Percentiles rank a stretch among this genome's conserved stretches.
Conservation (phyloP, 2,888 invertebrate species). For the Ptilodon capucinus region DNA sequence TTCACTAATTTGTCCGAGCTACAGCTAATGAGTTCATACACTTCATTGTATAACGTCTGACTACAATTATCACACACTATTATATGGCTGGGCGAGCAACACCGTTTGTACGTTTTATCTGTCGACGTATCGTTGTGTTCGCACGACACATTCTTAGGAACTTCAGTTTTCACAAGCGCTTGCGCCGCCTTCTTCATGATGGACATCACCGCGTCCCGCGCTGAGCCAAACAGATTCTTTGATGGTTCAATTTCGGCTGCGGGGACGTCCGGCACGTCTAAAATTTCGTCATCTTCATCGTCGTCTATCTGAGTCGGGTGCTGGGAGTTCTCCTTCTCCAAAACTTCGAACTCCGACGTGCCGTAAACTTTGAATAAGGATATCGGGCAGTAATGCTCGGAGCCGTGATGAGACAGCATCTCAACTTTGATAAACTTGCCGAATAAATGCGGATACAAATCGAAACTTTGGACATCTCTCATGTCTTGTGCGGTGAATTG, state of each 20-base stretch:
- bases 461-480: slow-evolving; percentile 93
- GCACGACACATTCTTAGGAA: slow-evolving; percentile 83
- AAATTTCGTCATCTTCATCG: slow-evolving; percentile 86
- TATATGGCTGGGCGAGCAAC: slow-evolving; percentile 88
- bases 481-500: slow-evolving; percentile 94
- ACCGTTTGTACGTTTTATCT: slow-evolving; percentile 74
- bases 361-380: slow-evolving; percentile 97
- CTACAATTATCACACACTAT: slow-evolving; percentile 90
- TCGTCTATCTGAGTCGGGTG: slow-evolving; percentile 85
- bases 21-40: slow-evolving; percentile 90
- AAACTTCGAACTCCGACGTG: slow-evolving; percentile 94
- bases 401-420: slow-evolving; percentile 96
- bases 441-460: slow-evolving; percentile 90
- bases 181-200: slow-evolving; percentile 96
- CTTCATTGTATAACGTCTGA: slow-evolving; percentile 86
- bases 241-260: slow-evolving; percentile 78
- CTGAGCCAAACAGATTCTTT: slow-evolving; percentile 92
- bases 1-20: slow-evolving; percentile 82
- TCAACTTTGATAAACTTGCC: slow-evolving; percentile 96
- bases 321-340: slow-evolving; percentile 90
- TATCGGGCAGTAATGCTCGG: slow-evolving; percentile 98
- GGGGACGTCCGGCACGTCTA: slow-evolving; percentile 79
- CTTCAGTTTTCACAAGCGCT: slow-evolving; percentile 89
- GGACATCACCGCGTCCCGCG: slow-evolving; percentile 94
- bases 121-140: slow-evolving; percentile 72